These are phyloP conservation scores for Paradoxurus hermaphroditus DNA, from an alignment of 2,113 vertebrate genomes.

Conservation along the genomic window DNA sequence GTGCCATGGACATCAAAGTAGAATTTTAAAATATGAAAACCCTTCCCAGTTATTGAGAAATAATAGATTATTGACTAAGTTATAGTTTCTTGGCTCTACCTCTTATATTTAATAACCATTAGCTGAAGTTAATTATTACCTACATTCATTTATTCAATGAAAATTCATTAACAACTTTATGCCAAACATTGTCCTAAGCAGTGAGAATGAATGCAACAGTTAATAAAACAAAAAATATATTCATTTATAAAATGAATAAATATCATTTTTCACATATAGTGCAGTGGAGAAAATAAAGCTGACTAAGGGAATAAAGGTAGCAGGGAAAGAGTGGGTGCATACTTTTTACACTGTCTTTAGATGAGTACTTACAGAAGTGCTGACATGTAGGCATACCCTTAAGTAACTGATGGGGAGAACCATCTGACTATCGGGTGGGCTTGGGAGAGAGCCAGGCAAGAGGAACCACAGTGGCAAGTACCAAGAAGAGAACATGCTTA, in stretches of 20 bases:
- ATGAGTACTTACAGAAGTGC: not conserved
- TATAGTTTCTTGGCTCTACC: not conserved
- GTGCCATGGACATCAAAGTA: not conserved
- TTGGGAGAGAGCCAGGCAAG: not conserved
- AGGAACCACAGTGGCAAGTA: not conserved
- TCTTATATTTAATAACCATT: not conserved
- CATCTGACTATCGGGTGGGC: not conserved
- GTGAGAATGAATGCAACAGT: not conserved
- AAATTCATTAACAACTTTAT: not conserved
- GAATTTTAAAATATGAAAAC: not conserved
- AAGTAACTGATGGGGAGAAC: not conserved
- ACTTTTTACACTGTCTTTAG: not conserved
- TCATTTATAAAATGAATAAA: not conserved
- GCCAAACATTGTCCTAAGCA: not conserved
- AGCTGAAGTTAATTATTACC: not conserved
- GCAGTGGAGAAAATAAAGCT: not conserved
- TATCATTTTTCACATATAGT: not conserved
- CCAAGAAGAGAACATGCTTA: not conserved
- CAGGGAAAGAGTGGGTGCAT: not conserved
- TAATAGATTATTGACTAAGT: not conserved
- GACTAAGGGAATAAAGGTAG: not conserved
- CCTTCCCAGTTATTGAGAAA: not conserved
- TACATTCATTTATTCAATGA: not conserved
- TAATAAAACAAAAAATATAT: not conserved
- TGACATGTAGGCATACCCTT: not conserved